These are phyloP conservation scores for Chironomus striatipennis DNA, from an alignment of 1,140 invertebrate species.

Conservation along the genomic window DNA sequence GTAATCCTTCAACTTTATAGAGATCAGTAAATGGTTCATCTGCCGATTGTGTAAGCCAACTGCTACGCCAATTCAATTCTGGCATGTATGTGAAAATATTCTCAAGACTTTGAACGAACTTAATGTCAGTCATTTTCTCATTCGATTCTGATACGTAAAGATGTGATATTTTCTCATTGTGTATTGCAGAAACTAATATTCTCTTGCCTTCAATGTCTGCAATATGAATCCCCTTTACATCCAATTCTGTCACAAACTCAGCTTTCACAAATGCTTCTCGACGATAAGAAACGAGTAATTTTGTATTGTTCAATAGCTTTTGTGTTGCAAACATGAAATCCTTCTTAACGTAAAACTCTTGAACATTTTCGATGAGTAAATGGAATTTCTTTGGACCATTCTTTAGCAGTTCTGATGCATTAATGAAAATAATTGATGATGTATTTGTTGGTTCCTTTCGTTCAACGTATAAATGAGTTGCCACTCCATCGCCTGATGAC, in stretches of 20 bases:
- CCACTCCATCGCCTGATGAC: conserved; percentile 45
- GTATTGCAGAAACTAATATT: conserved; percentile 75
- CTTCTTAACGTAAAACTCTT: conserved; percentile 72
- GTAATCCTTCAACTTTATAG: conserved; percentile 76
- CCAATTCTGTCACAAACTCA: conserved; percentile 59
- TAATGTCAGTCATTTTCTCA: conserved; percentile 45
- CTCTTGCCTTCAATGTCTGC: conserved; percentile 72
- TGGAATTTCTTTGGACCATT: conserved; percentile 37
- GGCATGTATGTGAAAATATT: conserved; percentile 78
- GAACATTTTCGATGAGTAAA: conserved; percentile 56
- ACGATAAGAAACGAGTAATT: conserved; percentile 71
- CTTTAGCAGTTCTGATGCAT: conserved; percentile 24
- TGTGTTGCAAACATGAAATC: conserved; percentile 76
- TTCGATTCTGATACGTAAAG: conserved; percentile 66
- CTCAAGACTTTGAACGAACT: conserved; percentile 71
- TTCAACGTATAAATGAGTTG: conserved; percentile 57
- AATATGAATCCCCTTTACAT: conserved; percentile 59
- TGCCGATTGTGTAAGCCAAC: conserved; percentile 72
- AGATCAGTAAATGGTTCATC: conserved; percentile 81
- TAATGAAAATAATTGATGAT: conserved; percentile 26
- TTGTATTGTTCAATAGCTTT: conserved; percentile 48
- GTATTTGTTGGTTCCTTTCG: conserved; percentile 49
- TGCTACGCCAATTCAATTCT: conserved; percentile 65
- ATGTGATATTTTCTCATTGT: conserved; percentile 62
- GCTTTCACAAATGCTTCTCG: conserved; percentile 59